A percentile compares a stretch with the other conserved stretches of the same genome.
Conservation (phyloP, 2,888 invertebrate species). For the Mesorhabditis belari region DNA sequence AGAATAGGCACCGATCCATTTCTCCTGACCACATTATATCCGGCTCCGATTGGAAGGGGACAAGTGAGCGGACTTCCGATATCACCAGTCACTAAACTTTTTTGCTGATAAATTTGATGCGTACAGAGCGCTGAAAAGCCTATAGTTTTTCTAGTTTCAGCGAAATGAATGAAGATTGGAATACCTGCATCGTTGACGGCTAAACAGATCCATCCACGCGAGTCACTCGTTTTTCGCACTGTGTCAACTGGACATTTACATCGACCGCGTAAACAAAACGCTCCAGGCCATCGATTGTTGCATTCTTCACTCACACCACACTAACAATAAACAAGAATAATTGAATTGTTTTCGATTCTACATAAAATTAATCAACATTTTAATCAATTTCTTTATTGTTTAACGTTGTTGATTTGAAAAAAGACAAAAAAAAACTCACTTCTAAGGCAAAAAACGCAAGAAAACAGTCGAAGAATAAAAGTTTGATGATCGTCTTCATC, state of each 20-base stretch:
- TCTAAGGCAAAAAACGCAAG: neutral
- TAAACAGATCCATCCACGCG: conserved; percentile 31
- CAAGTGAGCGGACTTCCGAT: conserved; percentile 45
- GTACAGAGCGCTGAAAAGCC: neutral
- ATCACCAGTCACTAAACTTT: conserved; percentile 36
- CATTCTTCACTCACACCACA: conserved; percentile 19
- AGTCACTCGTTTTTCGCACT: conserved; percentile 20
- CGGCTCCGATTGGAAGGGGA: conserved; percentile 46
- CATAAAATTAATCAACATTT: too few relatives aligned
- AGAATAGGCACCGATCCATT: conserved; percentile 18
- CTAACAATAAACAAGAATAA: conserved; percentile 9
- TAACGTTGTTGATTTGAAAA: neutral
- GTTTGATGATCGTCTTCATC: neutral
- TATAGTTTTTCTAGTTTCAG: neutral
- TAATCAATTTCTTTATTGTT: too few relatives aligned
- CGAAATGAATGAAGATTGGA: neutral
- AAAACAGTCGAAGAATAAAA: neutral
- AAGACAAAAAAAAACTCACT: neutral
- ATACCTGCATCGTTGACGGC: conserved; percentile 32
- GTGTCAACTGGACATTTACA: conserved; percentile 34
- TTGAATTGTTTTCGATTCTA: neutral
- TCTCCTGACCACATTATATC: conserved; percentile 36
- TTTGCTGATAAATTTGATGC: neutral
- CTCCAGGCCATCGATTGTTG: conserved; percentile 18
- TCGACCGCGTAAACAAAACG: conserved; percentile 18